Evolutionary conservation across 2,888 invertebrate species (phyloP).

Genomic region (Aleiodes alternator): DNA sequence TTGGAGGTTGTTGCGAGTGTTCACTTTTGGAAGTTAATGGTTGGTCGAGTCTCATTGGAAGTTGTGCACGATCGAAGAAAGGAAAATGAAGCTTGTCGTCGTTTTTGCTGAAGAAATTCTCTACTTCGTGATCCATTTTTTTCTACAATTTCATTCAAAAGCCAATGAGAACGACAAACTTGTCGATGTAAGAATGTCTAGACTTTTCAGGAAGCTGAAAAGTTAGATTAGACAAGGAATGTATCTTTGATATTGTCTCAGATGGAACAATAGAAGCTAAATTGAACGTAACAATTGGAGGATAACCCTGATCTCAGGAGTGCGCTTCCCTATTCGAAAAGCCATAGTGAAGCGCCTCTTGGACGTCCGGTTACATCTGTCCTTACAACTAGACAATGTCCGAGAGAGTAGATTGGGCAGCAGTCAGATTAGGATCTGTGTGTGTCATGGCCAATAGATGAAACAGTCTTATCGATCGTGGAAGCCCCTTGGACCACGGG

Average conservation of each 20-base stretch:
- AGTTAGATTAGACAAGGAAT: background rate
- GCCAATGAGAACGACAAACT: background rate
- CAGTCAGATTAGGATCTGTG: constrained; percentile 35
- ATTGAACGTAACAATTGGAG: constrained; percentile 46
- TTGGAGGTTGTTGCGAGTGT: constrained; percentile 37
- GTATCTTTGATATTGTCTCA: constrained; percentile 3
- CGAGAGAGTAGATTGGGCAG: background rate
- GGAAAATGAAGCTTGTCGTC: constrained; percentile 30
- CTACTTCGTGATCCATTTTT: constrained; percentile 7
- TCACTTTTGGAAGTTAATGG: constrained; percentile 29
- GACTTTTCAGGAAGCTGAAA: background rate
- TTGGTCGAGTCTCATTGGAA: constrained; percentile 21
- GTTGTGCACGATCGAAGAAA: constrained; percentile 8
- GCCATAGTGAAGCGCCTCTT: no score
- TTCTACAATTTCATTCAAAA: constrained; percentile 8
- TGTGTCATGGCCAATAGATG: constrained; percentile 31
- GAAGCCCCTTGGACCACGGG: constrained; percentile 32
- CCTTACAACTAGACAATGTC: background rate
- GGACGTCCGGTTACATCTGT: constrained; percentile 12
- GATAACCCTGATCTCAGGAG: constrained; percentile 29
- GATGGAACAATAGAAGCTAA: constrained; percentile 38
- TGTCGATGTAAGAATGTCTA: background rate
- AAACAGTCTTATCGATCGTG: constrained; percentile 39
- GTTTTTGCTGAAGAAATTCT: constrained; percentile 17
- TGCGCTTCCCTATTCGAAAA: no score